Evolutionary conservation across 2,888 invertebrate genomes (phyloP).

Genomic region (Metellina segmentata): DNA sequence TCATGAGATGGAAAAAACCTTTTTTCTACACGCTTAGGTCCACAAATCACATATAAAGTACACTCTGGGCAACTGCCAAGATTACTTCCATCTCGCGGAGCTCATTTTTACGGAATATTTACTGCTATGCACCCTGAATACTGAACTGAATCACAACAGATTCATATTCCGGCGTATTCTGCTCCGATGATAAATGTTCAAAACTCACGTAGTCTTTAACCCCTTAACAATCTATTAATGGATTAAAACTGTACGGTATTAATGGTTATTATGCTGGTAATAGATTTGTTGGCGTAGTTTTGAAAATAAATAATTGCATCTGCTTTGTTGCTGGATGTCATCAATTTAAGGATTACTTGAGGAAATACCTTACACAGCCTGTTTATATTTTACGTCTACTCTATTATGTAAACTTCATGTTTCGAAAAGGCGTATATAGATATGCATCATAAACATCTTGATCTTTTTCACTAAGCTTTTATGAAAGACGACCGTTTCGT

Average conservation of each 20-base stretch:
- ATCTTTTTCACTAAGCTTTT: too few species aligned
- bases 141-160: constrained; percentile 15
- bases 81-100: constrained; percentile 20
- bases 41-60: constrained; percentile 49
- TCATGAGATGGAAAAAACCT: neutral
- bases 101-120: constrained; percentile 48
- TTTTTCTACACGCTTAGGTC: constrained; percentile 15
- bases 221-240: neutral
- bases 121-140: constrained; percentile 44
- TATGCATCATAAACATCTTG: too few species aligned
- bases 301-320: neutral
- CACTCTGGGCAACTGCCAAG: constrained; percentile 37
- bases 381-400: too few species aligned
- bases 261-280: neutral
- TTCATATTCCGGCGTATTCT: neutral
- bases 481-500: too few species aligned
- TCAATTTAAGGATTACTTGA: neutral
- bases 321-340: neutral
- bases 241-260: neutral
- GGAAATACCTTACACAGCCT: neutral
- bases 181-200: neutral
- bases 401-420: too few species aligned
- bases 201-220: neutral
- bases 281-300: neutral
- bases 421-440: too few species aligned